These are phyloP conservation scores for Papilio gigon DNA, from an alignment of 2,888 invertebrate species.

Conservation along the genomic window DNA sequence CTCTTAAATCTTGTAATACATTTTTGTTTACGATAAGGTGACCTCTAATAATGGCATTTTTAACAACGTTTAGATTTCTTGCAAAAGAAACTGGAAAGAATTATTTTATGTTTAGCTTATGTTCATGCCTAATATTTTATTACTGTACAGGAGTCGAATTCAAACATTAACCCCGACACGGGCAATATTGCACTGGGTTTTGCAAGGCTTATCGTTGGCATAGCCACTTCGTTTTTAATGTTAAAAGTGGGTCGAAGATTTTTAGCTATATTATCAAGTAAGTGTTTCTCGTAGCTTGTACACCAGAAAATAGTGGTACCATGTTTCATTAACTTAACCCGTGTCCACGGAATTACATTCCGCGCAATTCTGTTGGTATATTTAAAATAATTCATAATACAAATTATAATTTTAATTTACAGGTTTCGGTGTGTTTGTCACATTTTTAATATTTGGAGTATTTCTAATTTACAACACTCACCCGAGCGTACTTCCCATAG, in stretches of 20 bases:
- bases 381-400: neutral
- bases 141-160: slow-evolving; percentile 53
- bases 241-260: slow-evolving; percentile 55
- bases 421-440: slow-evolving; percentile 59
- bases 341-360: neutral
- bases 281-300: neutral
- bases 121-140: neutral
- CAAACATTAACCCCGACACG: slow-evolving; percentile 50
- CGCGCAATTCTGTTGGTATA: neutral
- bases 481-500: slow-evolving; percentile 50
- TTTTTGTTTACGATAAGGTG: neutral
- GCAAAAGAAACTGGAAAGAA: neutral
- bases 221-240: slow-evolving; percentile 53
- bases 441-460: slow-evolving; percentile 49
- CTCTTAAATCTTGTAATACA: neutral
- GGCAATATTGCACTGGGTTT: slow-evolving; percentile 56
- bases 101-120: neutral
- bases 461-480: slow-evolving; percentile 45
- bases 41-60: neutral
- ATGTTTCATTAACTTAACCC: neutral
- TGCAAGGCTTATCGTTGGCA: slow-evolving; percentile 53
- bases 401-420: slow-evolving; percentile 42
- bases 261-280: slow-evolving; percentile 62
- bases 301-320: neutral
- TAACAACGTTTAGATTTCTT: neutral